These are phyloP conservation scores for Grammomys surdaster DNA, from an alignment of 2,113 vertebrate genomes.

Conservation along the genomic window DNA sequence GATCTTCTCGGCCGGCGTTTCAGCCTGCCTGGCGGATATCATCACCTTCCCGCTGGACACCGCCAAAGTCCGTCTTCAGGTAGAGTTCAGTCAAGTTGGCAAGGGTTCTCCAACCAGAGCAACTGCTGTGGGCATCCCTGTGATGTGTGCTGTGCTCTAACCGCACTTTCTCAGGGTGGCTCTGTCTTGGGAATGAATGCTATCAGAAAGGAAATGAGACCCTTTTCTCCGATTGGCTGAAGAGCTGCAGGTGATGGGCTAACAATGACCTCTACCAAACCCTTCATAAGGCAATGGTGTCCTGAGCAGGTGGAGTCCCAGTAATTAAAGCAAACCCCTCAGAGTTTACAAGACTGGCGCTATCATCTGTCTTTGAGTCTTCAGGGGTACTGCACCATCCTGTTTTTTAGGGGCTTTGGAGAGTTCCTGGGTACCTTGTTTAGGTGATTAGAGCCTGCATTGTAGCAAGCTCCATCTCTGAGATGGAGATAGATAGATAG, in stretches of 20 bases:
- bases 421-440: background rate
- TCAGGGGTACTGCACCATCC: background rate
- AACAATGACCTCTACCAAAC: fast-evolving
- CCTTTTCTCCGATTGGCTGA: background rate
- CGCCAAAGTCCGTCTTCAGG: slow-evolving; percentile 82
- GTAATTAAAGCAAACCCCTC: background rate
- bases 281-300: background rate
- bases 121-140: background rate
- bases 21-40: slow-evolving; percentile 91
- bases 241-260: background rate
- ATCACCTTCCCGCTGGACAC: slow-evolving; percentile 92
- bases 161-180: background rate
- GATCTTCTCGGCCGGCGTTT: slow-evolving; percentile 90
- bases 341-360: background rate
- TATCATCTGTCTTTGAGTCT: background rate
- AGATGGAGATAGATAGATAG: background rate
- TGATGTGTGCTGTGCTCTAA: background rate
- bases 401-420: background rate
- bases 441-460: background rate
- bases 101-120: background rate
- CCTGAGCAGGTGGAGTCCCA: background rate
- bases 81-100: background rate
- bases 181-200: background rate
- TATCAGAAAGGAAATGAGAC: background rate
- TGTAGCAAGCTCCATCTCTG: background rate